These are phyloP conservation scores for Vanessa atalanta DNA, from an alignment of 1,140 invertebrate species.

Conservation along the genomic window DNA sequence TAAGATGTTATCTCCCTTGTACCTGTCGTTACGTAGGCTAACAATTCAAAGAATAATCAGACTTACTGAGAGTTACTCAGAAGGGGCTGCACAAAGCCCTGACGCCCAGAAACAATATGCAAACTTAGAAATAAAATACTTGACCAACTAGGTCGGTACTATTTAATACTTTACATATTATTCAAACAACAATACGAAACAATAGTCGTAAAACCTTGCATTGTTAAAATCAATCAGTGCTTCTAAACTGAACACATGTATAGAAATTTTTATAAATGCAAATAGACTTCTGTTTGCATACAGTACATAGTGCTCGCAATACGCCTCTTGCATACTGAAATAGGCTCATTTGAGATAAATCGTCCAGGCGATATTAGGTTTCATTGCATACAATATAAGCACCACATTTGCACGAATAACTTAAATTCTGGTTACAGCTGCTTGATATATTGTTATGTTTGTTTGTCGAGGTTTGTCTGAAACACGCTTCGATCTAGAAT, in stretches of 20 bases:
- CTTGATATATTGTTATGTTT: conserved; percentile 32
- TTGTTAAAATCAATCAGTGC: conserved; percentile 23
- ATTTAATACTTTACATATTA: too few species aligned
- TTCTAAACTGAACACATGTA: conserved; percentile 10
- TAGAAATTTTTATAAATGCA: conserved; percentile 34
- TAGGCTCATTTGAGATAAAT: conserved; percentile 16
- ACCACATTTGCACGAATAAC: conserved; percentile 20
- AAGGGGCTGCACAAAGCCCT: too few species aligned
- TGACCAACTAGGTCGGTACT: too few species aligned
- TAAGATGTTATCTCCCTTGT: too few species aligned
- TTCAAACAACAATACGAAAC: neutral
- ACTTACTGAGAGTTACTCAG: too few species aligned
- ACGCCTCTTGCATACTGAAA: conserved; percentile 34
- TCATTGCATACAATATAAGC: conserved; percentile 10
- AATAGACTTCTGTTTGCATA: conserved; percentile 34
- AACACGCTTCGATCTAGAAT: conserved; percentile 25
- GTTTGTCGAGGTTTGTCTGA: conserved; percentile 23
- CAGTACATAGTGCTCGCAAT: conserved; percentile 25
- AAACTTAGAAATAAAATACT: too few species aligned
- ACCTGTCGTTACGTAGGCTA: too few species aligned
- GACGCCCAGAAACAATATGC: too few species aligned
- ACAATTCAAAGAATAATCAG: too few species aligned
- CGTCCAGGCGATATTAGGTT: conserved; percentile 9
- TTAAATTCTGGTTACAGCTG: conserved; percentile 19
- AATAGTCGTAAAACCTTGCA: conserved; percentile 10